Evolutionary conservation across 2,888 invertebrate genomes (phyloP).

Genomic region (Autographa pulchrina): DNA sequence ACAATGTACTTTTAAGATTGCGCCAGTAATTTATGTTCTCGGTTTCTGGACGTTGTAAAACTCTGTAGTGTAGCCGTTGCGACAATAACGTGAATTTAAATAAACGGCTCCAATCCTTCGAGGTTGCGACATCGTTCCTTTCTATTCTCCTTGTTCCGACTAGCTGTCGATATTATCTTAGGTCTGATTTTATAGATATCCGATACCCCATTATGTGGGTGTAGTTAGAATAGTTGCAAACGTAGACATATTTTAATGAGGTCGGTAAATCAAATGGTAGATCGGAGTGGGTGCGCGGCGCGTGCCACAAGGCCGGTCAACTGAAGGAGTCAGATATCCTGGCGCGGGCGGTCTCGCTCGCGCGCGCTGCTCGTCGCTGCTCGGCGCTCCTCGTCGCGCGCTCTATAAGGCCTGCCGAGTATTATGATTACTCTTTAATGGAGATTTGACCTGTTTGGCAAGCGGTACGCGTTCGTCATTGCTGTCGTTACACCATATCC

Average conservation of each 20-base stretch:
- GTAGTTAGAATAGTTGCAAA: constrained; percentile 58
- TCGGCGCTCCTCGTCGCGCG: constrained; percentile 43
- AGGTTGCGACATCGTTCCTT: constrained; percentile 67
- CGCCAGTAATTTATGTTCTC: constrained; percentile 49
- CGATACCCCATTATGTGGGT: constrained; percentile 59
- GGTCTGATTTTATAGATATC: constrained; percentile 54
- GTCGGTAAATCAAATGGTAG: constrained; percentile 80
- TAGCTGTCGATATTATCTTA: constrained; percentile 49
- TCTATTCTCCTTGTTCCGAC: constrained; percentile 62
- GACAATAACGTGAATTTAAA: constrained; percentile 59
- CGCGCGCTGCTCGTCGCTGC: constrained; percentile 64
- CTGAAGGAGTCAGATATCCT: constrained; percentile 79
- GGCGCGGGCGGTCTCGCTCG: constrained; percentile 71
- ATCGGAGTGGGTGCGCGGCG: constrained; percentile 74
- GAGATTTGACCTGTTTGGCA: constrained; percentile 71
- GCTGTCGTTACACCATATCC: constrained; percentile 72
- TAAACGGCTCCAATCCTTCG: constrained; percentile 63
- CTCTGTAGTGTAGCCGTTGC: constrained; percentile 57
- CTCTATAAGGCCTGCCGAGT: constrained; percentile 74
- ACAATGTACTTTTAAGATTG: constrained; percentile 56
- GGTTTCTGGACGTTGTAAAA: constrained; percentile 57
- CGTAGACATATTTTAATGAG: constrained; percentile 75
- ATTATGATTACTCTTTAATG: constrained; percentile 76
- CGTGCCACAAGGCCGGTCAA: constrained; percentile 88
- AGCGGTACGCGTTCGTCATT: constrained; percentile 76